Conservation (phyloP, 2,797 vertebrate genomes). For the Epinephelus coioides region DNA sequence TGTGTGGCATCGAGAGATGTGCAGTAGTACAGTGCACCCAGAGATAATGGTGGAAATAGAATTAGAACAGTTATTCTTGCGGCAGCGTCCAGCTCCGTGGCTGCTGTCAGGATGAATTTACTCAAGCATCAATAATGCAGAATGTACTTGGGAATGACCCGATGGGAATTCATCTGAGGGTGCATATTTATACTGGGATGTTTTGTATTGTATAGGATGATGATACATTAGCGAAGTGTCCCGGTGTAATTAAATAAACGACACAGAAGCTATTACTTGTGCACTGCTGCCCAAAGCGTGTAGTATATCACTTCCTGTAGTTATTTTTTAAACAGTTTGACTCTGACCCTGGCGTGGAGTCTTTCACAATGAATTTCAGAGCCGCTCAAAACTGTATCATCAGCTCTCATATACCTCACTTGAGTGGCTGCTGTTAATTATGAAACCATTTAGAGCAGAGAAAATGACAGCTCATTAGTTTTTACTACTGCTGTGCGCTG, state of each 20-base stretch:
- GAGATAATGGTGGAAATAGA: conserved; percentile 49
- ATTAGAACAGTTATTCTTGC: conserved; percentile 38
- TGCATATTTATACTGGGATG: conserved; percentile 46
- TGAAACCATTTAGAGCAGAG: conserved; percentile 75
- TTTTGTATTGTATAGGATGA: conserved; percentile 48
- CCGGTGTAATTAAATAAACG: conserved; percentile 61
- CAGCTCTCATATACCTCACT: conserved; percentile 75
- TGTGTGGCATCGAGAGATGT: conserved; percentile 43
- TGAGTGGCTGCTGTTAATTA: conserved; percentile 81
- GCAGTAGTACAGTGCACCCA: conserved; percentile 55
- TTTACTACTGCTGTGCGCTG: conserved; percentile 76
- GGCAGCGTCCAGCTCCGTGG: conserved; percentile 45
- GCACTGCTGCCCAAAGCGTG: conserved; percentile 37
- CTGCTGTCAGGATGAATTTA: conserved; percentile 66
- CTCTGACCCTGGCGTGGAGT: conserved; percentile 49
- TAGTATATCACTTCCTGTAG: conserved; percentile 38
- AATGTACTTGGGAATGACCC: conserved; percentile 38
- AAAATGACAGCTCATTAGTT: conserved; percentile 82
- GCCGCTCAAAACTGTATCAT: conserved; percentile 63
- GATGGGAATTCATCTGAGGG: conserved; percentile 51
- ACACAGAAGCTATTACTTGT: conserved; percentile 41
- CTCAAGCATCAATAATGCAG: conserved; percentile 65
- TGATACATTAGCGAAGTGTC: conserved; percentile 53
- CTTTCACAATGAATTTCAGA: conserved; percentile 58
- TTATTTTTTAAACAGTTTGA: conserved; percentile 43